These are phyloP conservation scores for Enteromius afrohamiltoni DNA, from an alignment of 2,797 vertebrate genomes.

Conservation along the genomic window DNA sequence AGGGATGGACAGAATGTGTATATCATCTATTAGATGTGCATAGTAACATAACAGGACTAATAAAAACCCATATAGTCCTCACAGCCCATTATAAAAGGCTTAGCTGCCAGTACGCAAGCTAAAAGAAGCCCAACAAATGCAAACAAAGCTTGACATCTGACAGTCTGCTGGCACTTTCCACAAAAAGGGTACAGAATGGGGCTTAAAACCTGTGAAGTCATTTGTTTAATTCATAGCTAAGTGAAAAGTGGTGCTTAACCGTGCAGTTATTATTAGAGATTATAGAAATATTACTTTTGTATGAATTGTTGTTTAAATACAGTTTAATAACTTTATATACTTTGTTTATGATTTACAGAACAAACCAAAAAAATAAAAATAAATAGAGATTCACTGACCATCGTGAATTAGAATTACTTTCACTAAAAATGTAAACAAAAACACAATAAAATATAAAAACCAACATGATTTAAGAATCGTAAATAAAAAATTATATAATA, in stretches of 20 bases:
- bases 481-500: not conserved
- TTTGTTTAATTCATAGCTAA: not conserved
- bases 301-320: not conserved
- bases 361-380: not conserved
- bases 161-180: constrained; percentile 9
- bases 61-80: not conserved
- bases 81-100: not conserved
- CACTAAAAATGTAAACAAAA: not conserved
- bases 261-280: too few relatives aligned
- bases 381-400: not conserved
- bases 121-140: not conserved
- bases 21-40: constrained; percentile 24
- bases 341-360: not conserved
- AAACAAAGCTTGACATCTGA: not conserved
- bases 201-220: not conserved
- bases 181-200: constrained; percentile 11
- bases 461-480: too few relatives aligned
- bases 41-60: constrained; percentile 28
- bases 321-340: not conserved
- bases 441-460: not conserved
- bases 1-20: not conserved
- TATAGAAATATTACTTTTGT: not conserved
- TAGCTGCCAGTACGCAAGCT: not conserved
- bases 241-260: not conserved
- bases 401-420: not conserved